Percentiles rank a stretch among this genome's conserved stretches.
These are phyloP conservation scores for Pelmatolapia mariae DNA, from an alignment of 2,113 vertebrate genomes.

Conservation along the genomic window DNA sequence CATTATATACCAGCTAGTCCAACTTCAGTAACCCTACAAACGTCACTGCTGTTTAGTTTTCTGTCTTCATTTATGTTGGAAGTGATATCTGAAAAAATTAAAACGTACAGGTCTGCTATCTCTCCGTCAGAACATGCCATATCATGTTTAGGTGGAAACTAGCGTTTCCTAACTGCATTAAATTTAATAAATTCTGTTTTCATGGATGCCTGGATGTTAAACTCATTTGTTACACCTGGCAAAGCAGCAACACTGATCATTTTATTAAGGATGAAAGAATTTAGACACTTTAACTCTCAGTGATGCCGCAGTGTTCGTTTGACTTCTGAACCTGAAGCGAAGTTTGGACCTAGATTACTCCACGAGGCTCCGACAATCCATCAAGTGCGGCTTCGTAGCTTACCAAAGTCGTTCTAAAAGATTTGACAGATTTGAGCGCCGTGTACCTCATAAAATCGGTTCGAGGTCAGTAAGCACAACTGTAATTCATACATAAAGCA, in stretches of 20 bases:
- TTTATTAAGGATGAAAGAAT: neutral
- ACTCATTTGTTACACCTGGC: neutral
- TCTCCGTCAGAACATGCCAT: accelerated
- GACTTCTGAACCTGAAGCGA: too few species aligned
- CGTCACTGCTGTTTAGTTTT: accelerated
- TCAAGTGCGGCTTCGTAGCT: too few species aligned
- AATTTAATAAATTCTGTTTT: neutral
- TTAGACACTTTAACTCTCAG: too few species aligned
- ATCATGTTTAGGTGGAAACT: neutral
- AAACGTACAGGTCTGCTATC: too few species aligned
- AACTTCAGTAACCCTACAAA: neutral
- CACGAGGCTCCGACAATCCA: too few species aligned
- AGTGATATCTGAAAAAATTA: too few species aligned
- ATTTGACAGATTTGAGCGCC: accelerated
- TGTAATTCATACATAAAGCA: accelerated
- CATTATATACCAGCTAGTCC: neutral
- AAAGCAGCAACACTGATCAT: neutral
- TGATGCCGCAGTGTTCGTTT: too few species aligned
- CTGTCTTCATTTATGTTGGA: neutral
- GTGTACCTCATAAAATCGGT: neutral
- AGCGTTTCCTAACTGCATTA: neutral
- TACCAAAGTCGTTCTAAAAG: accelerated
- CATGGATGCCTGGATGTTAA: neutral
- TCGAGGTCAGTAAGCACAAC: neutral
- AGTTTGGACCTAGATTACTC: too few species aligned